Conservation (phyloP, 1,140 invertebrate genomes). For the Cyrtorhinus lividipennis region DNA sequence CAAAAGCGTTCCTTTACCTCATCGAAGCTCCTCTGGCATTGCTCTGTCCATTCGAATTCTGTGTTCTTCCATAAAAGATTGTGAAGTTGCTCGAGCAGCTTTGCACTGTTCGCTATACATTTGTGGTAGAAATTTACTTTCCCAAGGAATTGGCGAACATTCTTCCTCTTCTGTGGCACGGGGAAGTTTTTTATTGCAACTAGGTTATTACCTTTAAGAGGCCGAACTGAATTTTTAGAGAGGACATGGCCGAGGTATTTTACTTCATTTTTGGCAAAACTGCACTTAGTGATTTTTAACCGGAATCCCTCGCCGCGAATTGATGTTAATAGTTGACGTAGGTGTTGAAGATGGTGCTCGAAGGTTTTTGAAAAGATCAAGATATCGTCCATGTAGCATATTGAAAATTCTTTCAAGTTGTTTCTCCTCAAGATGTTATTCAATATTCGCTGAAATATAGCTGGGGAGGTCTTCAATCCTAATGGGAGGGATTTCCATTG, state of each 20-base stretch:
- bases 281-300: slow-evolving; percentile 29
- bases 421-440: too few species aligned
- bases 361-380: slow-evolving; percentile 24
- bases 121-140: slow-evolving; percentile 23
- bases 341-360: too few species aligned
- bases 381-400: slow-evolving; percentile 29
- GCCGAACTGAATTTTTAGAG: slow-evolving; percentile 24
- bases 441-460: too few species aligned
- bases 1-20: slow-evolving; percentile 28
- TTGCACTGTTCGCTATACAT: slow-evolving; percentile 27
- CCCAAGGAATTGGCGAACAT: slow-evolving; percentile 23
- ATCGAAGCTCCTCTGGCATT: too few species aligned
- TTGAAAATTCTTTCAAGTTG: slow-evolving; percentile 35
- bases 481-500: too few species aligned
- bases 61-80: too few species aligned
- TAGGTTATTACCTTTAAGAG: slow-evolving; percentile 24
- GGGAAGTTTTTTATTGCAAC: slow-evolving; percentile 23
- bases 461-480: too few species aligned
- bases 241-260: too few species aligned
- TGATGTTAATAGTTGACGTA: slow-evolving; percentile 19
- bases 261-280: slow-evolving; percentile 26
- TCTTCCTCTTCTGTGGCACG: slow-evolving; percentile 21
- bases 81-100: slow-evolving; percentile 26
- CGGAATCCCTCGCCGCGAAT: slow-evolving; percentile 27
- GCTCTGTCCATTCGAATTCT: too few species aligned